Evolutionary conservation across 2,797 vertebrate genomes (phyloP), one percentile per base, ranked within the genome.

Genomic region (Hypotaenidia okinawae): DNA sequence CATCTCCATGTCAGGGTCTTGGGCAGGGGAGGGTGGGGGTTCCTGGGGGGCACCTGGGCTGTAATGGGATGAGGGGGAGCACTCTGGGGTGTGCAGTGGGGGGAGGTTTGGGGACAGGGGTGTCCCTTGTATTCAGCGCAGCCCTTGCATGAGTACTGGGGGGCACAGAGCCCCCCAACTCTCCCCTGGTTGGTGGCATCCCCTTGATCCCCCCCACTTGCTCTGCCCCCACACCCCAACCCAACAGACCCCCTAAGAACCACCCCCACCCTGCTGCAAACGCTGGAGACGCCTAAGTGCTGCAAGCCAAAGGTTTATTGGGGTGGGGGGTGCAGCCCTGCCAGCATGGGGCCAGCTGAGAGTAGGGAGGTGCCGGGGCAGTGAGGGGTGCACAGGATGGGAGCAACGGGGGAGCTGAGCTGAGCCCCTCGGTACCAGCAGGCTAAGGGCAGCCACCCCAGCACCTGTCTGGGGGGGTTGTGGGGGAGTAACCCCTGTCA

Each of bases 301-400:
- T 88, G 84, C 0, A 8, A 70, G 63, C 24, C 43, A 6, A 24
- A 21, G n/a, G 32, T 94, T 95, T 95, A 94, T 94, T 95, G 69
- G 28, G 8, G 21, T 15, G 22, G 10, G 35, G 16, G 8, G 9
- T 15, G 49, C 59, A 68, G 64, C 16, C 43, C 16, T 14, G 41
- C 58, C 1, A 6, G n/a, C 4, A 8, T 11, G 28, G 62, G 17
- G 15, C 11, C 5, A 4, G 11, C 6, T 30, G 30, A 62, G n/a
- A 79, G 61, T 41, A 41, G 45, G 47, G n/a, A 39, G 37, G 17
- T 23, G n/a, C 17, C 3, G 16, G 16, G 41, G 41, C 16, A 16
- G 16, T 43, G 41, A 43, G 41, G 41, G 41, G 41, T 43, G 8
- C 30, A 55, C 4, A 6, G 14, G 23, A 13, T n/a, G 28, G 30